Evolutionary conservation across 2,888 invertebrate genomes (phyloP).

Genomic region (Nephrotoma appendiculata): DNA sequence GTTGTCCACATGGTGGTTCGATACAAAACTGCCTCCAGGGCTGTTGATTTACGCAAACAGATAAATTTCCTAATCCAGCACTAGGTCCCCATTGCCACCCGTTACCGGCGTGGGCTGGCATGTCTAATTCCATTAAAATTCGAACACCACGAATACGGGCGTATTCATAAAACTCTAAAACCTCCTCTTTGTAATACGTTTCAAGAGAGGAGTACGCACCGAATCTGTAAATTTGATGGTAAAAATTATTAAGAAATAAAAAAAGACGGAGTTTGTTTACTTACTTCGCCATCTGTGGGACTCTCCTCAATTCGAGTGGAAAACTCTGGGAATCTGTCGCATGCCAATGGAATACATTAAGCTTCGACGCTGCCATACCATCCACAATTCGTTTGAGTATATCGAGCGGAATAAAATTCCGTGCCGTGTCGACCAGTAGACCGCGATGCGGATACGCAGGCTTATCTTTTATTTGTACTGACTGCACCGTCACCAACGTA

Average conservation of each 20-base stretch:
- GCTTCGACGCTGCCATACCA: slow-evolving; percentile 74
- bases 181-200: slow-evolving; percentile 51
- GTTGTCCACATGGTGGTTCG: slow-evolving; percentile 74
- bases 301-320: slow-evolving; percentile 61
- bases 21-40: slow-evolving; percentile 61
- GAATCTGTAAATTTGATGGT: slow-evolving; percentile 35
- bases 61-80: slow-evolving; percentile 44
- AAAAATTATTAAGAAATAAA: slow-evolving; percentile 3
- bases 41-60: slow-evolving; percentile 47
- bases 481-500: slow-evolving; percentile 40
- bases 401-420: slow-evolving; percentile 67
- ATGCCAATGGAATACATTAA: slow-evolving; percentile 92
- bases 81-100: slow-evolving; percentile 72
- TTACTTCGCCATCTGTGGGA: slow-evolving; percentile 59
- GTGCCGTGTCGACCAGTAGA: slow-evolving; percentile 71
- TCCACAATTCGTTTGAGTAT: slow-evolving; percentile 59
- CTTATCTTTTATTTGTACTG: slow-evolving; percentile 54
- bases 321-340: slow-evolving; percentile 85
- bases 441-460: slow-evolving; percentile 79
- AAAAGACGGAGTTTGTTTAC: background rate
- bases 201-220: slow-evolving; percentile 57
- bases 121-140: slow-evolving; percentile 77
- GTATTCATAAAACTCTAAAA: slow-evolving; percentile 54
- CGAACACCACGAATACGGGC: slow-evolving; percentile 68
- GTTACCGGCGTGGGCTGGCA: slow-evolving; percentile 72